These are phyloP conservation scores for Bilobella aurantiaca DNA, from an alignment of 1,140 invertebrate genomes.

Conservation along the genomic window DNA sequence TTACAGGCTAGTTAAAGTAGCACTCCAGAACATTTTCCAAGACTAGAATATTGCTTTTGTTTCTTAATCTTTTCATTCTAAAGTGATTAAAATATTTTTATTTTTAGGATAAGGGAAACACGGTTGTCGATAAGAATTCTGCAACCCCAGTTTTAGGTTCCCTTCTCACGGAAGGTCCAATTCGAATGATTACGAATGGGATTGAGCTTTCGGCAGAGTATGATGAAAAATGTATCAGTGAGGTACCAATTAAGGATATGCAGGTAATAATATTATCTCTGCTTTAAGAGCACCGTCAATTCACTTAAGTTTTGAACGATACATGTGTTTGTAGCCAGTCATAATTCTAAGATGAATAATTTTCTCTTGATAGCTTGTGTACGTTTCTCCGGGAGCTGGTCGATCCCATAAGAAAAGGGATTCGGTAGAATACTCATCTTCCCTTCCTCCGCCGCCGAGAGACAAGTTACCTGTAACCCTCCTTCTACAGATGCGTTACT, in stretches of 20 bases:
- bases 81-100: background rate
- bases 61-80: background rate
- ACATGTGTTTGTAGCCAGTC: no score
- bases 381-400: slow-evolving; percentile 72
- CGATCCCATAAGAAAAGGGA: slow-evolving; percentile 54
- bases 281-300: no score
- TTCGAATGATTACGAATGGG: slow-evolving; percentile 84
- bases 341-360: slow-evolving; percentile 68
- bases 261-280: slow-evolving; percentile 51
- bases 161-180: slow-evolving; percentile 63
- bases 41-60: background rate
- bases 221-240: slow-evolving; percentile 76
- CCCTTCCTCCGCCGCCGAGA: slow-evolving; percentile 64
- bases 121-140: slow-evolving; percentile 17
- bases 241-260: slow-evolving; percentile 80
- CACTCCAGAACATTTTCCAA: background rate
- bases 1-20: slow-evolving; percentile 38
- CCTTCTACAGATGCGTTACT: slow-evolving; percentile 70
- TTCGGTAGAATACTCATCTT: slow-evolving; percentile 59
- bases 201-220: slow-evolving; percentile 87
- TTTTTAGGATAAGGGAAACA: slow-evolving; percentile 13
- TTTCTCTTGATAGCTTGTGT: slow-evolving; percentile 57
- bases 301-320: no score
- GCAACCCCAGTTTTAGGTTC: slow-evolving; percentile 47
- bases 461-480: slow-evolving; percentile 73